These are phyloP conservation scores for Aselliscus stoliczkanus DNA, from an alignment of 2,797 vertebrate species.

Conservation along the genomic window DNA sequence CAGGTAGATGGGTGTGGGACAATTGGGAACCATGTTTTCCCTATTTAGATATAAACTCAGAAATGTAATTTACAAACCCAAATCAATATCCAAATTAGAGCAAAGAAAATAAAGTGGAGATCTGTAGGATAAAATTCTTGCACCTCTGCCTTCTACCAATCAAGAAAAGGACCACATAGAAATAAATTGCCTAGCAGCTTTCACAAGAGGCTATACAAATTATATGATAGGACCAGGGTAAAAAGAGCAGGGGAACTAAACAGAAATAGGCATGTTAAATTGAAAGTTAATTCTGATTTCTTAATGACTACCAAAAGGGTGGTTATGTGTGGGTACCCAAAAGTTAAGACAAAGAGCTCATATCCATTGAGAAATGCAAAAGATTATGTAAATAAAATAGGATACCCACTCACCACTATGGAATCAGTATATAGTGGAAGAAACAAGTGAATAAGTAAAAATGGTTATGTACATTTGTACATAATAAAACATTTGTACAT, in stretches of 20 bases:
- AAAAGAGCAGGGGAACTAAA: not conserved
- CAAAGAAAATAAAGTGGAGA: not conserved
- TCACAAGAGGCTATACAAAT: not conserved
- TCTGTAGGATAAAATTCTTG: not conserved
- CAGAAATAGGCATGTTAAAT: not conserved
- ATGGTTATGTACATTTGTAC: not conserved
- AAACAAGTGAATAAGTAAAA: not conserved
- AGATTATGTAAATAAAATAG: not conserved
- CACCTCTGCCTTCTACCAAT: not conserved
- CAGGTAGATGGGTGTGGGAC: not conserved
- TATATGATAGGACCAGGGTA: not conserved
- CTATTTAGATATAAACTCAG: not conserved
- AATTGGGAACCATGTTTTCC: not conserved
- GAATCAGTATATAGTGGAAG: not conserved
- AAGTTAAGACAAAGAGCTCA: not conserved
- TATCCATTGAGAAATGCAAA: not conserved
- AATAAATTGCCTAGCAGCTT: not conserved
- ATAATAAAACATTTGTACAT: not conserved
- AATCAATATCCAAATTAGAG: not conserved
- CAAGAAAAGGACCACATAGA: not conserved
- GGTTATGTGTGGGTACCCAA: not conserved
- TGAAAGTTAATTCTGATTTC: not conserved
- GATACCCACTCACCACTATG: not conserved
- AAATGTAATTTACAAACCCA: not conserved
- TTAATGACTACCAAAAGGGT: not conserved